A percentile compares a stretch with the other conserved stretches of the same genome.
Conservation (phyloP, 1,140 invertebrate species). For the Lasioglossum albipes region DNA sequence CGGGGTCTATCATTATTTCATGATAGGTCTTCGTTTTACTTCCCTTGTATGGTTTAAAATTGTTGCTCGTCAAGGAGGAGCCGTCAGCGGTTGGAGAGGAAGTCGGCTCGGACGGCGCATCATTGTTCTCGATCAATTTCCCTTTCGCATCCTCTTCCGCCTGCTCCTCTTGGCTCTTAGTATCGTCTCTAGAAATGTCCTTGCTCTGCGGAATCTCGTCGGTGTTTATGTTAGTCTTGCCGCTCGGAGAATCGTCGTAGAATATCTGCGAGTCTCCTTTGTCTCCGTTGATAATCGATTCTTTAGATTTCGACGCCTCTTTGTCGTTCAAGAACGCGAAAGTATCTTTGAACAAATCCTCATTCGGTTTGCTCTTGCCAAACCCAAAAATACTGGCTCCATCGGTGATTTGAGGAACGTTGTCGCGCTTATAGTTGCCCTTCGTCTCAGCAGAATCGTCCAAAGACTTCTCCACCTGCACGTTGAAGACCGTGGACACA, state of each 20-base stretch:
- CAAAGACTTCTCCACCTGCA: background rate
- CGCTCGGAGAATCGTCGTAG: background rate
- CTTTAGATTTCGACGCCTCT: constrained; percentile 8
- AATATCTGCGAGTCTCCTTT: background rate
- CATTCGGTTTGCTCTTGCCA: background rate
- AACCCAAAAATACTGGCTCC: background rate
- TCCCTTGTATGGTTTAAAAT: background rate
- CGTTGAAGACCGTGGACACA: background rate
- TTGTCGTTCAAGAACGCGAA: background rate
- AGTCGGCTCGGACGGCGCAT: background rate
- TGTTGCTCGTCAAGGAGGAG: too few relatives aligned
- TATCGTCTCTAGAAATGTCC: constrained; percentile 10
- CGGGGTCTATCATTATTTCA: constrained; percentile 11
- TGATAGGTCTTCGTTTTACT: background rate
- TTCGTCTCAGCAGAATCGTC: background rate
- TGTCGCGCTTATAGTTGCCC: background rate
- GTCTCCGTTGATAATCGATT: background rate
- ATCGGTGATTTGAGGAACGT: background rate
- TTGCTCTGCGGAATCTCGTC: constrained; percentile 1
- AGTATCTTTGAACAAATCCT: background rate
- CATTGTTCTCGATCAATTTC: background rate
- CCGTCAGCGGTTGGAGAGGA: background rate
- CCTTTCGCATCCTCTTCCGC: background rate
- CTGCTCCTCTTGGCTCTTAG: background rate
- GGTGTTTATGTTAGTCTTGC: background rate